phyloP scores from a whole-genome alignment of 2,797 vertebrate genomes.

The Myotis planiceps region DNA sequence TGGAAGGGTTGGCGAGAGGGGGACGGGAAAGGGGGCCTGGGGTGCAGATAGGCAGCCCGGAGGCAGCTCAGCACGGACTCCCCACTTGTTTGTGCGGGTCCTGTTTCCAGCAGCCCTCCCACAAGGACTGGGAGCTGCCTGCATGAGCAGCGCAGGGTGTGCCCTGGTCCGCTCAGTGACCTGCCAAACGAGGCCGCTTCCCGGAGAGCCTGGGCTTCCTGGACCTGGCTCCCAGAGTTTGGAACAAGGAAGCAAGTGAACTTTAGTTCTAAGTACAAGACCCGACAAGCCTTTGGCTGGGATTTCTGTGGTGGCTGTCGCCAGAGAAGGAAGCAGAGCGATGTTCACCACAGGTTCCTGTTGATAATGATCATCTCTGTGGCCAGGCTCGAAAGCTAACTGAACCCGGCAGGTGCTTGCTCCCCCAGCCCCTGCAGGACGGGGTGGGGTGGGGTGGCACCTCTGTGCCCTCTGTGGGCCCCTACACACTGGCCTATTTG shows the following conservation, averaged over 20 bases:
- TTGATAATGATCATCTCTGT: neutral
- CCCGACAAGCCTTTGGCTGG: neutral
- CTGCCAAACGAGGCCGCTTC: neutral
- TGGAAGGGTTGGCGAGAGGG: neutral
- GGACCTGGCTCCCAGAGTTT: neutral
- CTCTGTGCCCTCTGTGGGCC: no score
- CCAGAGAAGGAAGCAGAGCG: constrained; percentile 9
- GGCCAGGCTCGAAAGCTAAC: neutral
- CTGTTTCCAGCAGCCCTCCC: neutral
- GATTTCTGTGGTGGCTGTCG: neutral
- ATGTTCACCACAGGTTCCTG: constrained; percentile 29
- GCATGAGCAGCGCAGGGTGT: neutral
- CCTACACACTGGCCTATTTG: neutral
- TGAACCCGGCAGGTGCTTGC: neutral
- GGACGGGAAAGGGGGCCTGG: no score
- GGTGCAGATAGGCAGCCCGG: neutral
- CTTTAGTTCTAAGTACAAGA: neutral
- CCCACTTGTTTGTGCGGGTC: neutral
- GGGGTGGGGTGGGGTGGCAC: rapidly evolving
- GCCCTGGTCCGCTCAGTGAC: neutral
- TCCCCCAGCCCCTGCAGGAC: neutral
- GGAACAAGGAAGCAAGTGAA: neutral
- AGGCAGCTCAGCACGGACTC: neutral
- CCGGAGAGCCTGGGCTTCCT: constrained; percentile 4
- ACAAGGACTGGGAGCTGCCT: neutral